These are phyloP conservation scores for Polyergus mexicanus DNA, from an alignment of 1,140 invertebrate species.

Conservation along the genomic window DNA sequence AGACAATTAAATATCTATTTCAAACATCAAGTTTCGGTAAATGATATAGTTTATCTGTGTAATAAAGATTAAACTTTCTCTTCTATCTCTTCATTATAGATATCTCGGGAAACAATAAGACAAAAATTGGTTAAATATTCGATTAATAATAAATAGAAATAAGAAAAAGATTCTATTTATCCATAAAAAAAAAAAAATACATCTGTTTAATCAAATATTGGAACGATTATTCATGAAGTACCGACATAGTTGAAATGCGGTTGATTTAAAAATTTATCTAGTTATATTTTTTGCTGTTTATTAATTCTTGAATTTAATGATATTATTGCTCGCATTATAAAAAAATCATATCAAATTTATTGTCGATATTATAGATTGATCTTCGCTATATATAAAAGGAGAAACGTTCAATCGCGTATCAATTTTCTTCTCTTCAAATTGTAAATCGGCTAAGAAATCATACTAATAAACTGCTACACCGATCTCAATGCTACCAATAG, in stretches of 20 bases:
- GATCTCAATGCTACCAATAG: slow-evolving; percentile 4
- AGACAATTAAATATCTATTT: neutral
- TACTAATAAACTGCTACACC: slow-evolving; percentile 6
- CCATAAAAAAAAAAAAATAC: slow-evolving; percentile 1
- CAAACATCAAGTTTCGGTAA: neutral
- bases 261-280: slow-evolving; percentile 26
- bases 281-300: neutral
- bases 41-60: neutral
- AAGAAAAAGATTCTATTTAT: neutral
- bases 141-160: neutral
- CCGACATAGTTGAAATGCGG: neutral
- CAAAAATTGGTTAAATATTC: neutral
- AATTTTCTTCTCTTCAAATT: neutral
- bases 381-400: neutral
- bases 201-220: slow-evolving; percentile 17
- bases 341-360: neutral
- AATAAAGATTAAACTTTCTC: neutral
- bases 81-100: neutral
- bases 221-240: neutral
- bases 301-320: slow-evolving; percentile 11
- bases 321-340: neutral
- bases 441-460: slow-evolving; percentile 23
- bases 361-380: neutral
- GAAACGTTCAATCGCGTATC: neutral
- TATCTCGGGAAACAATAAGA: neutral